Evolutionary conservation across 2,113 vertebrate genomes (phyloP).

Genomic region (Chitala chitala): DNA sequence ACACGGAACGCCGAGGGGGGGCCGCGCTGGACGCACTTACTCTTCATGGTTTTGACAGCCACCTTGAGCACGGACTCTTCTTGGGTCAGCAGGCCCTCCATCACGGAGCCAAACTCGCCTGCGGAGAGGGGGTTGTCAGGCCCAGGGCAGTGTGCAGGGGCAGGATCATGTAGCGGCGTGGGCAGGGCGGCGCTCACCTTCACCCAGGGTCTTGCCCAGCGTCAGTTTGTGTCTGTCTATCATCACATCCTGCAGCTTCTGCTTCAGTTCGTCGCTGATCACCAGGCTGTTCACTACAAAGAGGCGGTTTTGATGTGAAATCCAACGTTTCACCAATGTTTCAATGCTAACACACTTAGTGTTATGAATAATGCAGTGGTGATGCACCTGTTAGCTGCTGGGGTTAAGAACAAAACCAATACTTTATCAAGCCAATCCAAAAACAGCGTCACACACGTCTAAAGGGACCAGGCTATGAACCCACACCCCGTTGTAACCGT

Average conservation of each 20-base stretch:
- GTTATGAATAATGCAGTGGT: no score
- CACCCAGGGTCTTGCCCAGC: slow-evolving; percentile 83
- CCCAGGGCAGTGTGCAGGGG: neutral
- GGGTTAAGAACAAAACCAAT: no score
- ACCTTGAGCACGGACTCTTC: slow-evolving; percentile 80
- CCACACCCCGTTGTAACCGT: neutral
- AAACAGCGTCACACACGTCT: neutral
- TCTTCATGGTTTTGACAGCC: slow-evolving; percentile 92
- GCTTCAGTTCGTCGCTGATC: slow-evolving; percentile 82
- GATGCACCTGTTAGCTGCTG: no score
- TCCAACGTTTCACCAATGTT: no score
- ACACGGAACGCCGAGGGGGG: neutral
- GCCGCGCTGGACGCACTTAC: slow-evolving; percentile 51
- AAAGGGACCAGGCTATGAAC: neutral
- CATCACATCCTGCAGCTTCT: slow-evolving; percentile 86
- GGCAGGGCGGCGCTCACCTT: slow-evolving; percentile 56
- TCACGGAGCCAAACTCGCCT: slow-evolving; percentile 88
- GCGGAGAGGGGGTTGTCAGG: slow-evolving; percentile 23
- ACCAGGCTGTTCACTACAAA: slow-evolving; percentile 79
- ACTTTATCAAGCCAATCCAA: no score
- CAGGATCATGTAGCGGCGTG: neutral
- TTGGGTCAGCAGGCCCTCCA: slow-evolving; percentile 83
- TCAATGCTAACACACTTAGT: no score
- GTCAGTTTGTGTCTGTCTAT: slow-evolving; percentile 83
- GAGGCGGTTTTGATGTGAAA: neutral